These are phyloP conservation scores for Mohoua ochrocephala DNA, from an alignment of 2,113 vertebrate genomes.

Conservation along the genomic window DNA sequence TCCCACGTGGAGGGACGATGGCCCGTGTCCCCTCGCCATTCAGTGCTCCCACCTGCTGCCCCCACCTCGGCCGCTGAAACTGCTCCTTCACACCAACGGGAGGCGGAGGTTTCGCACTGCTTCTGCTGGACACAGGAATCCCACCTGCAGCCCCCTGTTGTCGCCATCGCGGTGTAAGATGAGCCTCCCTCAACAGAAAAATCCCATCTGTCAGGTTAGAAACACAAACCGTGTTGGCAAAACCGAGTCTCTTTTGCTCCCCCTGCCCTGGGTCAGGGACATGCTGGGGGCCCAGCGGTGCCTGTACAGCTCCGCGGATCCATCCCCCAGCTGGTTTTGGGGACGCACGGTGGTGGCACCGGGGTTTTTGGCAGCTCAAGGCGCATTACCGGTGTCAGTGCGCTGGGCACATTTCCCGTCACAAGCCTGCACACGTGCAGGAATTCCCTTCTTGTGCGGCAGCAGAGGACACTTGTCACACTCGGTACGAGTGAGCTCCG, in stretches of 20 bases:
- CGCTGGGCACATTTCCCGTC: fast-evolving
- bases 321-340: not conserved
- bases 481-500: fast-evolving
- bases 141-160: not conserved
- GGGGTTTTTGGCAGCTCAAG: not conserved
- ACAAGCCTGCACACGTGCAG: not conserved
- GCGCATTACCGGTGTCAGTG: fast-evolving
- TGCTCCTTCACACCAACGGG: fast-evolving
- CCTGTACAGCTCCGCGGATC: fast-evolving
- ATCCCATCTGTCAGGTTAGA: not conserved
- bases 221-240: fast-evolving
- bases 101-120: fast-evolving
- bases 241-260: not conserved
- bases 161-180: fast-evolving
- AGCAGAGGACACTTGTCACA: fast-evolving
- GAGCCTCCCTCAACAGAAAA: not conserved
- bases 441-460: fast-evolving
- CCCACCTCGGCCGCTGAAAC: fast-evolving
- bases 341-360: fast-evolving
- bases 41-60: not conserved
- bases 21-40: not conserved
- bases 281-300: fast-evolving
- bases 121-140: not conserved
- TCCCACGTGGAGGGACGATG: fast-evolving
- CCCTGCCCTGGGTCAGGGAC: not conserved